Evolutionary conservation across 2,113 vertebrate species (phyloP).

Genomic region (Sterna hirundo): DNA sequence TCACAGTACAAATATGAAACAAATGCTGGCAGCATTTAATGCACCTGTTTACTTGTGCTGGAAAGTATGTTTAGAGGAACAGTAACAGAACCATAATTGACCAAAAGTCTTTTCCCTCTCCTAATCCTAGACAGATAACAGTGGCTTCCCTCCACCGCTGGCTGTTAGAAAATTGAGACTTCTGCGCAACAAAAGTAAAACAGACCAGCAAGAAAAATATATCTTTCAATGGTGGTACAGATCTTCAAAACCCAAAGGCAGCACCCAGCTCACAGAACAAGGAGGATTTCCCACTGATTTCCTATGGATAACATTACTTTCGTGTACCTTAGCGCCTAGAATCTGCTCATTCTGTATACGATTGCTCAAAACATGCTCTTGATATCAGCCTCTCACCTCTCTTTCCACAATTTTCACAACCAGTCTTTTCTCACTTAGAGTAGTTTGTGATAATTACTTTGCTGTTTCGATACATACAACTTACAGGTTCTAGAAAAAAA

Average conservation of each 20-base stretch:
- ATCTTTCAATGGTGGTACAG: accelerated
- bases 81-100: not conserved
- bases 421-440: not conserved
- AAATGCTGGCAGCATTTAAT: accelerated
- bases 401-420: not conserved
- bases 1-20: not conserved
- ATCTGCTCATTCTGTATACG: not conserved
- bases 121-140: not conserved
- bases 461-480: not conserved
- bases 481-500: not conserved
- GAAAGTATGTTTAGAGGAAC: not conserved
- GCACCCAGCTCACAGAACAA: not conserved
- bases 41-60: not conserved
- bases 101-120: not conserved
- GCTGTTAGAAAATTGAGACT: not conserved
- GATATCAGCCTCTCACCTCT: not conserved
- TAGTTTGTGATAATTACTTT: not conserved
- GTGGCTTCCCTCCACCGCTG: not conserved
- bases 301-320: not conserved
- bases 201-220: not conserved
- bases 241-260: not conserved
- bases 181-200: not conserved
- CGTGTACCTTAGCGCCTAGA: not conserved
- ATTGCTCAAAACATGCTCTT: not conserved
- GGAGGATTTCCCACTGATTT: not conserved